Evolutionary conservation across 2,888 invertebrate genomes (phyloP).

Genomic region (Mesochorus sp.): DNA sequence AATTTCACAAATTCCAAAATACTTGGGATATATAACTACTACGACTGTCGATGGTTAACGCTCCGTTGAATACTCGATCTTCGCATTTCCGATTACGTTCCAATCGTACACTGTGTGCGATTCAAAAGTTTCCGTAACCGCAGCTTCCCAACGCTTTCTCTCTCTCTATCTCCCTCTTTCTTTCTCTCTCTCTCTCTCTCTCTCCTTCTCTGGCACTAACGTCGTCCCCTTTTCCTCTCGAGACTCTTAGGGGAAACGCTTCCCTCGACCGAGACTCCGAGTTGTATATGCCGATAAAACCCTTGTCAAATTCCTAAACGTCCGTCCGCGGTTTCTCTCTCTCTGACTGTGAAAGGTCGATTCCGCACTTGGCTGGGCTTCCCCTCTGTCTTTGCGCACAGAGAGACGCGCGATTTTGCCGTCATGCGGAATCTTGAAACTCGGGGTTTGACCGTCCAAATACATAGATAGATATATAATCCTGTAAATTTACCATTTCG

Average conservation of each 20-base stretch:
- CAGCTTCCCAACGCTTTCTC: slow-evolving; percentile 31
- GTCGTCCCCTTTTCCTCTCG: too few species aligned
- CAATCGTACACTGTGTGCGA: slow-evolving; percentile 25
- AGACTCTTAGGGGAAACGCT: too few species aligned
- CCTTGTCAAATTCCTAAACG: slow-evolving; percentile 55
- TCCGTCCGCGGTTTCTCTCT: slow-evolving; percentile 51
- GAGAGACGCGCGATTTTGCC: too few species aligned
- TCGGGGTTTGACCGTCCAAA: too few species aligned
- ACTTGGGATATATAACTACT: too few species aligned
- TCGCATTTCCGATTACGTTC: slow-evolving; percentile 54
- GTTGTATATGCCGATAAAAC: not conserved
- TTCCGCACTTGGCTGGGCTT: slow-evolving; percentile 49
- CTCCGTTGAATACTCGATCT: slow-evolving; percentile 34
- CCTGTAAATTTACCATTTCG: too few species aligned
- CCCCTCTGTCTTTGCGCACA: not conserved
- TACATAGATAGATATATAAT: too few species aligned
- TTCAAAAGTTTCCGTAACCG: slow-evolving; percentile 56
- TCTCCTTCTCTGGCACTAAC: too few species aligned
- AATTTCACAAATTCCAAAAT: slow-evolving; percentile 34
- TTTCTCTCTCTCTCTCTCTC: too few species aligned
- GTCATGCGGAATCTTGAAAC: slow-evolving; percentile 26
- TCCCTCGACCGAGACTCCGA: too few species aligned
- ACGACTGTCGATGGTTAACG: slow-evolving; percentile 34
- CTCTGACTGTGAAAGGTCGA: slow-evolving; percentile 49
- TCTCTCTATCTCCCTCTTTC: too few species aligned